Base-by-base conservation (phyloP, 2,888 invertebrate species). In the Yponomeuta sedellus region DNA sequence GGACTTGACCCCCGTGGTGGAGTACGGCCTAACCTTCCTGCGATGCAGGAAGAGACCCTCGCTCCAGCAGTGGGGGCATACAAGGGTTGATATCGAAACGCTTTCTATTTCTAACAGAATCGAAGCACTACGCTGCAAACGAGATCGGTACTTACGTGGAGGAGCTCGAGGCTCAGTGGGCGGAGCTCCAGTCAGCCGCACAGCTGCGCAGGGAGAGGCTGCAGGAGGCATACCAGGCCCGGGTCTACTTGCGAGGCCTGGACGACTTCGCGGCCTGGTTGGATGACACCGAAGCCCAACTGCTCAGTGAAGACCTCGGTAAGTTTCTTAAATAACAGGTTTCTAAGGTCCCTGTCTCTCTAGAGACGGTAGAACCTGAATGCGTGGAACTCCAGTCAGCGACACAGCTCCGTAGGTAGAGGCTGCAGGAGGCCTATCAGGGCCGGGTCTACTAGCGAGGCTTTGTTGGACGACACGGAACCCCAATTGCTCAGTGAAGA, bases 181-280 rank as follows among this genome's bases (percentile, higher is more conserved):
- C 95, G 64, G 95, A 96, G 66, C 86, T 99, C 4, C 95, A 96
- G 83, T 87, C 86, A n/a, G 40, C 96, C 0, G 96, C 97, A 0
- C 94, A 94, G 68, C 89, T 96, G 12, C 98, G 99, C 73, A 95
- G 96, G 67, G 95, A 95, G 70, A 93, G 98, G 6, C 89, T 99
- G 0, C 95, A 96, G 72, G 97, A 98, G 80, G 98, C 98, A 0
- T 96, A 98, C 84, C 97, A 97, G 83, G 98, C 98, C 0, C 83
- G 98, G 16, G 92, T 97, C 62, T 98, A 97, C 81, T 95, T 96
- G 71, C 93, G 98, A 8, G 96, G 96, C 0, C 87, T 99, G 66
- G 98, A 98, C 75, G 99, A 99, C 85, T 95, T 99, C 79, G 96
- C 97, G 74, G 92, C 94, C 16, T 99, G 99, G 98, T 95, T 98